Percentiles rank a stretch among this genome's conserved stretches.
Conservation (phyloP, 2,797 vertebrate genomes). For the Erithacus rubecula region DNA sequence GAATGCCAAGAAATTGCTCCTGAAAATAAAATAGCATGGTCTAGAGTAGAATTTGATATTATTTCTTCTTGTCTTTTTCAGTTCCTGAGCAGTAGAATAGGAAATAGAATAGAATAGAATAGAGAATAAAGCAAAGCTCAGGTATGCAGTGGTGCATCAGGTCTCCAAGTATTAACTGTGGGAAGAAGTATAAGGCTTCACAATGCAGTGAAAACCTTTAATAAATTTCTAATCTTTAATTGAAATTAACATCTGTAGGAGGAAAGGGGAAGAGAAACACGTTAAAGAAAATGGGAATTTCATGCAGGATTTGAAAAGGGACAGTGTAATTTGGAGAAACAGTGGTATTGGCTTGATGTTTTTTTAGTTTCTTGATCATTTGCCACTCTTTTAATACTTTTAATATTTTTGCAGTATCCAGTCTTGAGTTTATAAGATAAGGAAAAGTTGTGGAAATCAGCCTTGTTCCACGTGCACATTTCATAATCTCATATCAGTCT, state of each 20-base stretch:
- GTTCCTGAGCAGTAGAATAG: background rate
- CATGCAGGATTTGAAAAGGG: background rate
- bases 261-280: background rate
- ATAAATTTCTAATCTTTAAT: background rate
- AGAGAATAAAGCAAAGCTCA: background rate
- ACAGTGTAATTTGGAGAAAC: background rate
- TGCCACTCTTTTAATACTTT: background rate
- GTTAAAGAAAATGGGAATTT: background rate
- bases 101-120: background rate
- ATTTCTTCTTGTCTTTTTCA: background rate
- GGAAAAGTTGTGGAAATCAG: slow-evolving; percentile 13
- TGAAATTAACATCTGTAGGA: background rate
- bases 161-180: background rate
- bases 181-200: background rate
- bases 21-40: background rate
- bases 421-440: background rate
- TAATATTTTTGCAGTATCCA: background rate
- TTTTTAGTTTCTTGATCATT: background rate
- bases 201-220: background rate
- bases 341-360: background rate
- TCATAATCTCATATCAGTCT: slow-evolving; percentile 7
- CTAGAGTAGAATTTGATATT: background rate
- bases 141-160: background rate
- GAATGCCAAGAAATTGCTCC: background rate
- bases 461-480: background rate